phyloP scores from a whole-genome alignment of 2,113 vertebrate genomes.

The Okapia johnstoni region DNA sequence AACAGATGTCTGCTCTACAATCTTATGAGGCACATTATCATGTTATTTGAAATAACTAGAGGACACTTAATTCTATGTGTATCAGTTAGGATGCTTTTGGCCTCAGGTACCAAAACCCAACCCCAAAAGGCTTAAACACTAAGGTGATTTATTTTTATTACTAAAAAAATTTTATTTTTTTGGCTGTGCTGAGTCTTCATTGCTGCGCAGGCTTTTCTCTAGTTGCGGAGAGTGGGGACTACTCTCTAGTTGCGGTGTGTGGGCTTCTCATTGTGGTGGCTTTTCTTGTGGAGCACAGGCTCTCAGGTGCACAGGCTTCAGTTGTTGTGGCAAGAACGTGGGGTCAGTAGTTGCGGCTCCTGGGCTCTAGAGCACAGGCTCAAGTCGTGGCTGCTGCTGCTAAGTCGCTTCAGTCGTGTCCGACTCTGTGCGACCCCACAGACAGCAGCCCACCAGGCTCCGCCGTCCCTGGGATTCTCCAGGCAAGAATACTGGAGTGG shows the following conservation, averaged over 20 bases:
- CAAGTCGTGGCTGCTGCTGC: neutral
- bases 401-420: too few species aligned
- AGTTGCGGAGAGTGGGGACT: neutral
- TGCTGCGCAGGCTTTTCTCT: neutral
- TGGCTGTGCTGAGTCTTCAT: neutral
- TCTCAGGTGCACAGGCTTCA: neutral
- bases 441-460: too few species aligned
- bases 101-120: neutral
- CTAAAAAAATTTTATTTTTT: neutral
- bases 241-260: neutral
- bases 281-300: neutral
- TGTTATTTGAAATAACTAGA: neutral
- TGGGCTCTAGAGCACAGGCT: neutral
- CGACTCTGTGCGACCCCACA: too few species aligned
- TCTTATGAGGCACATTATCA: neutral
- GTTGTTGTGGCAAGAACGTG: neutral
- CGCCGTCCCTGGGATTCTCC: too few species aligned
- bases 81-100: neutral
- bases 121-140: neutral
- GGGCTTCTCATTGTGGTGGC: neutral
- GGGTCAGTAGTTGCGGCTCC: neutral
- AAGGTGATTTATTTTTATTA: neutral
- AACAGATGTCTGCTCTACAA: neutral
- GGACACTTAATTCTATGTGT: neutral
- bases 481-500: too few species aligned